phyloP scores from a whole-genome alignment of 2,888 invertebrate species.

The Rhamnusium bicolor region DNA sequence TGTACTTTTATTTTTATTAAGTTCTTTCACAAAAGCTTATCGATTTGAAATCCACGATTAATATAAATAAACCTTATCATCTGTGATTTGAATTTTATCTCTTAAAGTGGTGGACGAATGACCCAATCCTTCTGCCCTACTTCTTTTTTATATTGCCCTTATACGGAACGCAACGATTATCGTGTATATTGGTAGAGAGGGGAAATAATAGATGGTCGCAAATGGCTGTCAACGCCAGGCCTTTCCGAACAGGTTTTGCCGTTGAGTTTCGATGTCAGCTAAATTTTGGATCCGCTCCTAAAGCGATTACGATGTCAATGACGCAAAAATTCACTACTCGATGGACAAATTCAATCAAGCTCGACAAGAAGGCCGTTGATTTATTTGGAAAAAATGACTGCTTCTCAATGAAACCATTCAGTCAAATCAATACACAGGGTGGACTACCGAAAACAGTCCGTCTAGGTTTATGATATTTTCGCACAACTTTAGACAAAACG shows the following conservation, averaged over 20 bases:
- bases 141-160: constrained; percentile 15
- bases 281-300: constrained; percentile 28
- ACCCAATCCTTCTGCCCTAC: background rate
- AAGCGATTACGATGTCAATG: constrained; percentile 49
- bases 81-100: background rate
- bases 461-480: too few species aligned
- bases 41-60: background rate
- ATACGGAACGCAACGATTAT: constrained; percentile 30
- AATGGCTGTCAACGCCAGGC: constrained; percentile 44
- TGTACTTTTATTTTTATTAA: too few species aligned
- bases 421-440: background rate
- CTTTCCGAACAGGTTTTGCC: constrained; percentile 16
- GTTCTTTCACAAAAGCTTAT: too few species aligned
- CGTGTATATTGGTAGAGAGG: constrained; percentile 19
- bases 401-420: background rate
- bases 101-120: background rate
- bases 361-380: constrained; percentile 6
- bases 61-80: background rate
- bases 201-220: constrained; percentile 42
- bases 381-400: constrained; percentile 5
- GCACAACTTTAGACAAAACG: too few species aligned
- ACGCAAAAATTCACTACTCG: constrained; percentile 44
- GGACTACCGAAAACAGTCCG: too few species aligned
- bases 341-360: background rate
- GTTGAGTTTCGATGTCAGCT: constrained; percentile 50